These are phyloP conservation scores for Amphiprion percula DNA, from an alignment of 2,113 vertebrate genomes.

Conservation along the genomic window DNA sequence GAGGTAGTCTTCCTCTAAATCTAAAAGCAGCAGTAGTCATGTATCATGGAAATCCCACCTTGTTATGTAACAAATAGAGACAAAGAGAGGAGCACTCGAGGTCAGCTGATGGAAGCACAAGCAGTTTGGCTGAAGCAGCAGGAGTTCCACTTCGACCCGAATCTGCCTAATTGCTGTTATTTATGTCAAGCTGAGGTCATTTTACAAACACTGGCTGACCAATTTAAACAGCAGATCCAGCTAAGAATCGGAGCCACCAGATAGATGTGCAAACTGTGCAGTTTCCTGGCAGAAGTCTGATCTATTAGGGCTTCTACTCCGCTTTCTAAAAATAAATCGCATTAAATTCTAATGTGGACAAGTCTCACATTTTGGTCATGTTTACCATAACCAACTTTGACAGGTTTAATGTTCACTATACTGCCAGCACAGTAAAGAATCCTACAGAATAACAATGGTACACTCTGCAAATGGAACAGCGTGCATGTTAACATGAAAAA, in stretches of 20 bases:
- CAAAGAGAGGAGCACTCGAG: neutral
- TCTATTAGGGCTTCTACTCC: neutral
- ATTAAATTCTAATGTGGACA: neutral
- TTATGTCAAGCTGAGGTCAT: constrained; percentile 19
- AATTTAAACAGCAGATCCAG: constrained; percentile 37
- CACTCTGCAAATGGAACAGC: neutral
- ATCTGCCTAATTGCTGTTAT: neutral
- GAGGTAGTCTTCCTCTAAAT: constrained; percentile 17
- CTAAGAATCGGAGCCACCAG: constrained; percentile 47
- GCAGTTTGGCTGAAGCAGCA: constrained; percentile 7
- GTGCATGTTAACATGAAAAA: constrained; percentile 40
- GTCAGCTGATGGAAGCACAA: constrained; percentile 36
- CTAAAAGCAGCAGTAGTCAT: constrained; percentile 5
- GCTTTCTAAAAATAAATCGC: constrained; percentile 21
- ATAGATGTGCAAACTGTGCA: constrained; percentile 16
- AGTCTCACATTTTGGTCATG: neutral
- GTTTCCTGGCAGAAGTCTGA: constrained; percentile 1
- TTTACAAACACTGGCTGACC: constrained; percentile 34
- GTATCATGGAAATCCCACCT: constrained; percentile 18
- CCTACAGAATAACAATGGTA: neutral
- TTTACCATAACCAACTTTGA: constrained; percentile 26
- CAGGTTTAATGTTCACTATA: constrained; percentile 35
- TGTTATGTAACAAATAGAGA: constrained; percentile 37
- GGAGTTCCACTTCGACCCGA: constrained; percentile 14
- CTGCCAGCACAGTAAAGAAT: constrained; percentile 8